phyloP scores from a whole-genome alignment of 2,113 vertebrate species.

The Phodopus roborovskii region DNA sequence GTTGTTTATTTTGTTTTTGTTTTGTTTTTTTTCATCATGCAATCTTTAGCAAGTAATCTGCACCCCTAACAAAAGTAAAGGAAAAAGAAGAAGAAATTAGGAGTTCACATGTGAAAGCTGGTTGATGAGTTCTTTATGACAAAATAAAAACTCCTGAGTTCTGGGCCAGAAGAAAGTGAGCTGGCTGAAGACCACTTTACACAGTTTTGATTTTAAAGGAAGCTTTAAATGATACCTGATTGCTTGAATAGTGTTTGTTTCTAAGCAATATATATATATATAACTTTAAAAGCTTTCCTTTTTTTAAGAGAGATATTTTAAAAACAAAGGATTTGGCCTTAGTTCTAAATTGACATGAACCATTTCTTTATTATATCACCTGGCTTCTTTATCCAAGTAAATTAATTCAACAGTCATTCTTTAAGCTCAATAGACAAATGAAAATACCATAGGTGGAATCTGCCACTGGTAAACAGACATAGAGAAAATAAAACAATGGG shows the following conservation, averaged over 20 bases:
- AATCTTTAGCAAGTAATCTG: conserved; percentile 6
- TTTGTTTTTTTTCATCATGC: conserved; percentile 65
- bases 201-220: conserved; percentile 20
- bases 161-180: not conserved
- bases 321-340: conserved; percentile 12
- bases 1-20: conserved; percentile 58
- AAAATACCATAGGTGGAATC: conserved; percentile 62
- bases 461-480: conserved; percentile 57
- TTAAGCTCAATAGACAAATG: conserved; percentile 62
- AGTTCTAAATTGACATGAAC: conserved; percentile 40
- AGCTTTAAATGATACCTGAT: not conserved
- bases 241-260: not conserved
- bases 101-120: not conserved
- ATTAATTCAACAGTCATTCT: conserved; percentile 49
- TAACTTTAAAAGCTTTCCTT: not conserved
- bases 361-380: not conserved
- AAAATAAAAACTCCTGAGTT: conserved; percentile 22
- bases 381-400: conserved; percentile 44
- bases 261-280: not conserved
- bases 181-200: not conserved
- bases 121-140: not conserved
- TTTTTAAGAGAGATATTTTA: conserved; percentile 39
- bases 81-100: not conserved
- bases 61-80: too few species aligned
- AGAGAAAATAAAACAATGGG: conserved; percentile 35